Percentiles rank a stretch among this genome's conserved stretches.
Conservation (phyloP, 2,113 vertebrate species). For the Hemichromis elongatus region DNA sequence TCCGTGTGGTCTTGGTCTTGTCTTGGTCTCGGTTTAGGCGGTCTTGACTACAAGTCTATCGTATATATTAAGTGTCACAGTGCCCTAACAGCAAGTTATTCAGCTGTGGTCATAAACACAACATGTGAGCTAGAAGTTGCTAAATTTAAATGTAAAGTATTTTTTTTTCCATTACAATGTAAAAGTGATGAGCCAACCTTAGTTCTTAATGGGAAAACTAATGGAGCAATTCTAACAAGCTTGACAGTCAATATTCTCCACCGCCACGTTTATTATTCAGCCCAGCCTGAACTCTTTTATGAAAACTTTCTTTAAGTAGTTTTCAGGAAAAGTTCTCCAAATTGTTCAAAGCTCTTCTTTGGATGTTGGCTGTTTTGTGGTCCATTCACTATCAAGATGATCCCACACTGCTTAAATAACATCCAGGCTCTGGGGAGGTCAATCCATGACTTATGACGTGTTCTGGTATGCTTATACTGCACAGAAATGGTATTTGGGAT, state of each 20-base stretch:
- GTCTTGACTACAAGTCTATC: too few species aligned
- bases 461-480: rapidly evolving
- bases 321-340: background rate
- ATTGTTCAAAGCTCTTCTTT: background rate
- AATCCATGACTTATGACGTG: background rate
- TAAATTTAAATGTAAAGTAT: background rate
- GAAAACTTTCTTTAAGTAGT: background rate
- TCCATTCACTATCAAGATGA: background rate
- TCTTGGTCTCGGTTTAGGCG: too few species aligned
- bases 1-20: too few species aligned
- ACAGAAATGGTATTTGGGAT: background rate
- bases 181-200: background rate
- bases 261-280: background rate
- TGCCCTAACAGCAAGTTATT: background rate
- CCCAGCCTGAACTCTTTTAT: background rate
- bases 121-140: background rate
- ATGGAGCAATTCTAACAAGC: background rate
- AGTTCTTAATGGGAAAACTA: too few species aligned
- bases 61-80: background rate
- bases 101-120: background rate
- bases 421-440: background rate
- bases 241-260: background rate
- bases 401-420: background rate
- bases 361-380: background rate
- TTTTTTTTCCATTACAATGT: background rate